Percentiles rank a stretch among this genome's conserved stretches.
These are phyloP conservation scores for Muntiacus muntjak DNA, from an alignment of 2,113 vertebrate genomes.

Conservation along the genomic window DNA sequence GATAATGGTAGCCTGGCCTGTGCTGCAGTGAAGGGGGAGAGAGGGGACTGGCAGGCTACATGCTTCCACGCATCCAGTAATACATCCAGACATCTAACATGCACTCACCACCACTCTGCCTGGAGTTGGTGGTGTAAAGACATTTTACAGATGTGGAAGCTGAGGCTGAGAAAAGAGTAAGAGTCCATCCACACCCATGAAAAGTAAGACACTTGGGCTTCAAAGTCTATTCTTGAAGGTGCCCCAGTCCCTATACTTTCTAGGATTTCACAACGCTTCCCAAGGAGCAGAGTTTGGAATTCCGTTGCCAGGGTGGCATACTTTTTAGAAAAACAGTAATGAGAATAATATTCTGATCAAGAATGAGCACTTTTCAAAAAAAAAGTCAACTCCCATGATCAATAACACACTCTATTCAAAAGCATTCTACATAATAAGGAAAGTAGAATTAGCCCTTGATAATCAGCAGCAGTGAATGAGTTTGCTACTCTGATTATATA, in stretches of 20 bases:
- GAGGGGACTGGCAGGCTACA: background rate
- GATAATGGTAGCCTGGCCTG: background rate
- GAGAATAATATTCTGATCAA: background rate
- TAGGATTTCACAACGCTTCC: background rate
- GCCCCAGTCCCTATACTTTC: background rate
- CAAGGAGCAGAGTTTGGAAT: background rate
- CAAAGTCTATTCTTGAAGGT: background rate
- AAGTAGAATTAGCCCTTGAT: constrained; percentile 14
- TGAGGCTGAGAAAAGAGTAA: background rate
- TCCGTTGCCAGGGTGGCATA: background rate
- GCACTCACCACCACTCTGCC: too few relatives aligned
- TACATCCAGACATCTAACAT: background rate
- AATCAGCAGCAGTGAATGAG: background rate
- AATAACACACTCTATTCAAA: background rate
- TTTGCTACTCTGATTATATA: background rate
- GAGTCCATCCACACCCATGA: background rate
- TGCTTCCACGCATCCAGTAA: background rate
- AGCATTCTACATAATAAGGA: background rate
- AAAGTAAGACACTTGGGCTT: background rate
- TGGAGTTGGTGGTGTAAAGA: background rate
- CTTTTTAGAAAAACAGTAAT: background rate
- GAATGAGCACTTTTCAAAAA: background rate
- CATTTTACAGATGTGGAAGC: background rate
- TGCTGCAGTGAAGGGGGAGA: background rate
- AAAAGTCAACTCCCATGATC: background rate